phyloP scores from a whole-genome alignment of 2,113 vertebrate species.

The Pachycephala philippinensis region DNA sequence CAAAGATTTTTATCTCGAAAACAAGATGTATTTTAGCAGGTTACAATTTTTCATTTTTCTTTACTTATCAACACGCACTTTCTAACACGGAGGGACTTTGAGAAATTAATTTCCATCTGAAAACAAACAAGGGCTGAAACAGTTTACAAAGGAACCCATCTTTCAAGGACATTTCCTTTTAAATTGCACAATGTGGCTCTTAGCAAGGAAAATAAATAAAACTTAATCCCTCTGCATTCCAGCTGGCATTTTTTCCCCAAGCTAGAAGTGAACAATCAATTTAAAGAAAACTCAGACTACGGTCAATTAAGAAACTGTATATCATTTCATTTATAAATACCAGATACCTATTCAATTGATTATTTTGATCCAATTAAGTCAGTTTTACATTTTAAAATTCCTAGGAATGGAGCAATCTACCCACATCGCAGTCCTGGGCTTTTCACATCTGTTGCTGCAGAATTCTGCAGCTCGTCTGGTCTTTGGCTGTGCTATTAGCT shows the following conservation, averaged over 20 bases:
- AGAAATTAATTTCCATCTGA: conserved; percentile 41
- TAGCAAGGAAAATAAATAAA: conserved; percentile 62
- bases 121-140: conserved; percentile 54
- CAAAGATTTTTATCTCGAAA: background rate
- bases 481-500: background rate
- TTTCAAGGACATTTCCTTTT: conserved; percentile 53
- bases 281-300: conserved; percentile 13
- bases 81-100: background rate
- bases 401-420: background rate
- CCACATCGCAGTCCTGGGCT: background rate
- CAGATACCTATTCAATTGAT: conserved; percentile 14
- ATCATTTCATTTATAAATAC: conserved; percentile 30
- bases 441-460: conserved; percentile 1
- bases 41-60: background rate
- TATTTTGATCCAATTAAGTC: conserved; percentile 21
- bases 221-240: conserved; percentile 55
- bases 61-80: background rate
- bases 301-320: background rate
- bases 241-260: conserved; percentile 50
- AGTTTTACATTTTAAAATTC: background rate
- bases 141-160: conserved; percentile 34
- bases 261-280: conserved; percentile 20
- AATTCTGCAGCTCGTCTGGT: background rate
- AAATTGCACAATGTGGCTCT: conserved; percentile 33
- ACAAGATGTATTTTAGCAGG: background rate